Base-by-base conservation (phyloP, 2,888 invertebrate genomes). In the Halictus quadricinctus region DNA sequence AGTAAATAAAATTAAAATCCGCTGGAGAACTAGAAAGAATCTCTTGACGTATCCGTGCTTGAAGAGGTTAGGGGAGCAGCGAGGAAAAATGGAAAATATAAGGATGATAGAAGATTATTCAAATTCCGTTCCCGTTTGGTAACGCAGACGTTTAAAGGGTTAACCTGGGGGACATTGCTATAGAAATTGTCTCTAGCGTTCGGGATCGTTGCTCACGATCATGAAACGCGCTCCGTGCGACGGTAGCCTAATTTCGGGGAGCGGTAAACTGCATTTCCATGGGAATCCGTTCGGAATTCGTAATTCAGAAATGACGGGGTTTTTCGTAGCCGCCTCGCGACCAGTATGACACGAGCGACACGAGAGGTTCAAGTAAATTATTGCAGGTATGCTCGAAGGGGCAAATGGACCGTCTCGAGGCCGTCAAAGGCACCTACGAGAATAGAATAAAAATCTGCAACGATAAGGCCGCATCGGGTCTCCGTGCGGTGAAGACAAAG, bases 391-490 rank as follows among this genome's bases (percentile, higher is more conserved):
- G 86, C 75, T 29, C 64, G 48, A 58, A 36, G 29, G 60, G 74
- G 10, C 83, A 78, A 69, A 78, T 76, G 76, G 75, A 70, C 8
- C 83, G 75, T 76, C 80, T 86, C 1, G 48, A 13, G 18, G 43
- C 64, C 60, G 78, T 87, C 73, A 80, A 60, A n/a, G 36, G 10
- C 8, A 25, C 13, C 25, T 85, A 87, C 79, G 74, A 77, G 76
- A 41, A 48, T 10, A 64, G 66, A 77, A 75, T 81, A 60, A 87
- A 84, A 69, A 72, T 77, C 13, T 87, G 87, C 79, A 79, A 87
- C 81, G 84, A 87, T 3, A 87, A 76, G 80, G 79, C 83, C 0
- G 46, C 70, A 10, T 13, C 12, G 1, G 83, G 72, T 0, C 36
- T 87, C 7, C 48, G 54, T 3, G 50, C 66, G 0, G 70, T 69